Evolutionary conservation across 2,113 vertebrate genomes (phyloP).

Genomic region (Lagopus leucura): DNA sequence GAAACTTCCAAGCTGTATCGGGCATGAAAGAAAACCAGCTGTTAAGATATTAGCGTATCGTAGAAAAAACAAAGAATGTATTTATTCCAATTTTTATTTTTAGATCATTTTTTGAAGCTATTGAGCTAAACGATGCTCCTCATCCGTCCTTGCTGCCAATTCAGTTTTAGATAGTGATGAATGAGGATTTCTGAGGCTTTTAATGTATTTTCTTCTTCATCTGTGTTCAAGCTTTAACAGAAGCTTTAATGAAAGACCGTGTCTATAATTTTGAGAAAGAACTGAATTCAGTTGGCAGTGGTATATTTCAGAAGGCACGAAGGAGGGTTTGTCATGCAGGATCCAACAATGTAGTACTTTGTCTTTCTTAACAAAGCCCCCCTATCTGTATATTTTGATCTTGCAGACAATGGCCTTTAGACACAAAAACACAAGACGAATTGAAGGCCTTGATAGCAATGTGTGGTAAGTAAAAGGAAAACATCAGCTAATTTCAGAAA

Average conservation of each 20-base stretch:
- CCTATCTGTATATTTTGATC: constrained; percentile 53
- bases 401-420: constrained; percentile 82
- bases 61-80: neutral
- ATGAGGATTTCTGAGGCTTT: neutral
- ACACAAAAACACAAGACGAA: constrained; percentile 89
- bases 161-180: constrained; percentile 13
- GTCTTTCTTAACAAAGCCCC: constrained; percentile 40
- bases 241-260: constrained; percentile 33
- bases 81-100: neutral
- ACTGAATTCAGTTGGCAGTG: neutral
- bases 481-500: constrained; percentile 3
- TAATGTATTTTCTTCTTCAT: neutral
- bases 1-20: neutral
- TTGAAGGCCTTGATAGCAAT: constrained; percentile 92
- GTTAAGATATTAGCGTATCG: neutral
- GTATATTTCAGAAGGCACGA: neutral
- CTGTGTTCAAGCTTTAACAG: neutral
- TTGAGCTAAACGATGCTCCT: neutral
- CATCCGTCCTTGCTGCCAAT: neutral
- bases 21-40: no score
- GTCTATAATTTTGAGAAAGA: constrained; percentile 2
- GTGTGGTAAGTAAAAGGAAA: constrained; percentile 86
- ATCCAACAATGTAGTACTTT: constrained; percentile 14
- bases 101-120: neutral
- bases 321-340: neutral